Base-by-base conservation (phyloP, 2,113 vertebrate genomes). In the Ancistrus triradiatus region DNA sequence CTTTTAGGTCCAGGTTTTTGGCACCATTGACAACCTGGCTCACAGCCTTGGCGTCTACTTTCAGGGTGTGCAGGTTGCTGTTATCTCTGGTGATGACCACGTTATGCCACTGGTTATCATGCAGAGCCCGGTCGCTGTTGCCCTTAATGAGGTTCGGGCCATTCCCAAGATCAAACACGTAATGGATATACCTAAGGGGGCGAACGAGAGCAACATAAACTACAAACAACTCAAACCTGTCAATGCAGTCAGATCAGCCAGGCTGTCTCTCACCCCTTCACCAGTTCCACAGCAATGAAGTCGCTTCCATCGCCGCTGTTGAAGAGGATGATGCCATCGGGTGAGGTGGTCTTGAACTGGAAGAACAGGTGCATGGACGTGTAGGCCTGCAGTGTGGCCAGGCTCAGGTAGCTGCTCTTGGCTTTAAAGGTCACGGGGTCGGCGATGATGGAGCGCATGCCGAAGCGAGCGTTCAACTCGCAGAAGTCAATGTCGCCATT, bases 351-450 rank as follows among this genome's bases (percentile, higher is more conserved):
- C 84, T 98, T 99, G 84, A 99, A 98, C 86, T 99, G 96, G 81
- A 99, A 98, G 86, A 98, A 99, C 73, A 99, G 95, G 78, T 99
- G 95, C 96, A 99, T 99, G 76, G 96, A 98, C 1, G 95, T 91
- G 49, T 99, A 99, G 59, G 96, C 96, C 83, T 99, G 96, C 18
- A 99, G 84, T 0, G 95, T 99, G 63, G 94, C 93, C 67, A 99
- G 81, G 69, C 92, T 98, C 80, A 99, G 78, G 74, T 98, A 99
- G 85, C 95, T 98, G 85, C 90, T 93, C 84, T 98, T 99, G 66
- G 93, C 92, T 81, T 96, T 98, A 75, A 99, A 99, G 0, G 95
- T 98, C 66, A 99, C 94, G 0, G 96, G 96, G 78, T 99, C 96
- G 2, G 96, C 96, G 0, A 98, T 99, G 55, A 99, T 99, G 59